Evolutionary conservation across 2,888 invertebrate species (phyloP), one percentile per base, ranked within the genome.

Genomic region (Macropis europaea): DNA sequence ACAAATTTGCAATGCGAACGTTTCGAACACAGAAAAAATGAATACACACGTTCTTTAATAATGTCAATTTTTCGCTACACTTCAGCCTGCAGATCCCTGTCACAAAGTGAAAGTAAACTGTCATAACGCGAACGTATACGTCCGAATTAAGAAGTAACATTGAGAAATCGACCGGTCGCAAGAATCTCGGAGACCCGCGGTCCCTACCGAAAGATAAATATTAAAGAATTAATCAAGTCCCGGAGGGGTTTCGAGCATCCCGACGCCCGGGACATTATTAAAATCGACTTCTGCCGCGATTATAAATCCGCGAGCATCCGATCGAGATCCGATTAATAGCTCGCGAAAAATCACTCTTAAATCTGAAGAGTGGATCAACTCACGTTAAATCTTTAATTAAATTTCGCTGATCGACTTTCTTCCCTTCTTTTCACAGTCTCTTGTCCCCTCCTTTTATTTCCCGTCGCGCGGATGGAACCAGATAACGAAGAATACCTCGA

Each of bases 331-430:
- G 45, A 57, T 66, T 50, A 17, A n/a, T 59, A 57, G 36, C 56
- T 22, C 66, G 26, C n/a, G n/a, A n/a, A 56, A 40, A 66, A 66
- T 66, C 64, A 34, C 26, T 61, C 66, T 72, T 57, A 13, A 54
- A 38, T 43, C 19, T 59, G 28, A 17, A 24, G 53, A 26, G 22
- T 48, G 54, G 11, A 11, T 47, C 60, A 34, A 7, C 32, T 15
- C 34, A 62, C 73, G 42, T 73, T 73, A 66, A 72, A 72, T 57
- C 72, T 62, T 66, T 62, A 72, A 73, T 73, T 73, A 73, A 72
- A 62, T 66, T 48, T 52, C 73, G 61, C 52, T 57, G 66, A 72
- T 73, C 61, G 72, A 62, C 66, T 66, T 64, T 38, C 45, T 32
- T 13, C 40, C 38, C 47, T 11, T 11, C 26, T 60, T 48, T 48